Evolutionary conservation across 37 sponge, comb jelly and placozoan species (phyloP), one percentile per base, ranked within the genome.

Genomic region (Geodia barretti): DNA sequence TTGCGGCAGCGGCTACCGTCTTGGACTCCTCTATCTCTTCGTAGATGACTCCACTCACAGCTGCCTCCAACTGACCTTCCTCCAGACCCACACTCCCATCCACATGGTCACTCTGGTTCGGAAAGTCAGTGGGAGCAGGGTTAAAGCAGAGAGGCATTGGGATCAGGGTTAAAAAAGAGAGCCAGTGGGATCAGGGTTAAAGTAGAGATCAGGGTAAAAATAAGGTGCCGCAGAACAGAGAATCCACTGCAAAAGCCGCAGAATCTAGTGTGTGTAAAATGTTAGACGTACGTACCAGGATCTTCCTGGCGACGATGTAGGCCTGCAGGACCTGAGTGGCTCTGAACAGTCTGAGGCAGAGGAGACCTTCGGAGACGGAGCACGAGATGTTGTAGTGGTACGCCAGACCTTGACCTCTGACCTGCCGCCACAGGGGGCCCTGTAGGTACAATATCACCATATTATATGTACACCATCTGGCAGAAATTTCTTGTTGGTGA

Each of bases 361-460:
- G 67, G 23, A 78, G 60, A 0, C 97, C 97, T 35, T 64, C 64
- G 32, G 88, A 92, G 33, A 81, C 75, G 7, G 20, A 28, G 59
- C 84, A 89, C 41, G 5, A 30, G 79, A 96, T 83, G 58, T 86
- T 86, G 78, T 96, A 98, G 83, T 89, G 79, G 66, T 98, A 98
- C 63, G 97, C 81, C 47, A 98, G 90, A 20, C 99, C 99, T 81
- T 89, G 79, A 21, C 98, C 98, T 23, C 98, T 70, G 59, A 97
- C 82, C 89, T 95, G 91, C 9, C 93, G 79, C 98, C 98, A 97
- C 89, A 97, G 73, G 25, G 96, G 98, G 74, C 98, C 98, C 96
- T 97, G 82, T 0, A 43, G 39, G 20, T 66, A 60, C 29, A 72
- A 58, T 70, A 30, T 21, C 33, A 28, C 4, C 20, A 60, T 2